phyloP scores from a whole-genome alignment of 2,888 invertebrate genomes.

The Muschampia plurimacula region DNA sequence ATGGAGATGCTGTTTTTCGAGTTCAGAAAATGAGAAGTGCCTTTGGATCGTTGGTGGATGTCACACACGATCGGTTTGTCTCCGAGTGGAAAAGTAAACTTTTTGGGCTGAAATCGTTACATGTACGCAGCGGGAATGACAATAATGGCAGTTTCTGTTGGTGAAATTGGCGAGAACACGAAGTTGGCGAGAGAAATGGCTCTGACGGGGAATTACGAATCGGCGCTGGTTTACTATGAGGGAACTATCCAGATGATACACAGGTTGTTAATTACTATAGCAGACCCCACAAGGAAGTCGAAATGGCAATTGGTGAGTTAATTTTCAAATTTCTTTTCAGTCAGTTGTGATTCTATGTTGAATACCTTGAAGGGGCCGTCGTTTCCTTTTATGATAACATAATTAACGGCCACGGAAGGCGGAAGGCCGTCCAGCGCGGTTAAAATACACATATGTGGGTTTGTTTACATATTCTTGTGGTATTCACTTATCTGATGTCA shows the following conservation, averaged over 20 bases:
- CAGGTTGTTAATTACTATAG: constrained; percentile 91
- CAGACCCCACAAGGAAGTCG: constrained; percentile 92
- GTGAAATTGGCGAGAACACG: constrained; percentile 97
- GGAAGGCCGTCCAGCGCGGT: constrained; percentile 69
- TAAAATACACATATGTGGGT: constrained; percentile 52
- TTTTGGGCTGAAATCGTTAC: constrained; percentile 71
- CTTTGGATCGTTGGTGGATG: constrained; percentile 63
- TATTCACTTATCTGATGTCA: constrained; percentile 15
- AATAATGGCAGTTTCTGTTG: constrained; percentile 95
- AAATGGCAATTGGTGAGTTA: constrained; percentile 94
- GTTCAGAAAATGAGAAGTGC: constrained; percentile 66
- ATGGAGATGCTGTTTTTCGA: constrained; percentile 59
- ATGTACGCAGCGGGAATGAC: constrained; percentile 87
- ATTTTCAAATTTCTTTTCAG: constrained; percentile 41
- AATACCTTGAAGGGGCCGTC: constrained; percentile 71
- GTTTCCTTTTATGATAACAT: constrained; percentile 79
- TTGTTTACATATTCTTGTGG: constrained; percentile 51
- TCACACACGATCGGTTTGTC: constrained; percentile 65
- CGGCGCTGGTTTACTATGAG: constrained; percentile 96
- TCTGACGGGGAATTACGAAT: constrained; percentile 97
- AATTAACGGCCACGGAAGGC: constrained; percentile 69
- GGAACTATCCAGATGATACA: constrained; percentile 97
- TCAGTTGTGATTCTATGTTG: constrained; percentile 53
- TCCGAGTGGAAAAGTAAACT: constrained; percentile 52
- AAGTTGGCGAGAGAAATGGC: constrained; percentile 98